Conservation (phyloP, 2,797 vertebrate genomes). For the Hyperoplus lanceolatus region DNA sequence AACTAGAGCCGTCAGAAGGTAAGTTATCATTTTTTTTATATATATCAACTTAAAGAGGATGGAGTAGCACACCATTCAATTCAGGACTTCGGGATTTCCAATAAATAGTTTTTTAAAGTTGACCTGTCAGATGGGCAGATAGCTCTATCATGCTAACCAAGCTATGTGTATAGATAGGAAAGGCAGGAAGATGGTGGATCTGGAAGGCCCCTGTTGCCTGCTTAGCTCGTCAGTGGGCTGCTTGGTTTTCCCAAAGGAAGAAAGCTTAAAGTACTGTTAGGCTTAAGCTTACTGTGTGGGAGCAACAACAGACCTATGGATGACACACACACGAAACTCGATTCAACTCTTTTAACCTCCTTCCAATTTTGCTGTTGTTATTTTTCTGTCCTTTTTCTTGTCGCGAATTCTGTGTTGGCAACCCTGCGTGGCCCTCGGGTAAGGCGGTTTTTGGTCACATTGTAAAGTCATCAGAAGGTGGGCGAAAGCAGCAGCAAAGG, state of each 20-base stretch:
- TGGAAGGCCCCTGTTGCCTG: slow-evolving; percentile 70
- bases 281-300: slow-evolving; percentile 53
- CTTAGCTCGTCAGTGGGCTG: slow-evolving; percentile 80
- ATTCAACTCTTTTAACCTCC: background rate
- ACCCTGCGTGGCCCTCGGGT: slow-evolving; percentile 12
- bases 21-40: background rate
- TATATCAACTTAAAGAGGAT: background rate
- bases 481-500: slow-evolving; percentile 64
- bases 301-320: slow-evolving; percentile 24
- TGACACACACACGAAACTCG: background rate
- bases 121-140: background rate
- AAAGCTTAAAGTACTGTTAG: slow-evolving; percentile 61
- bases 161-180: background rate
- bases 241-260: slow-evolving; percentile 79
- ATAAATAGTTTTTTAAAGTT: background rate
- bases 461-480: slow-evolving; percentile 84
- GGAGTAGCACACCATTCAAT: background rate
- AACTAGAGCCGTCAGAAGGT: background rate
- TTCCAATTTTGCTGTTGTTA: slow-evolving; percentile 16
- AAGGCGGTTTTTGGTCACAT: slow-evolving; percentile 69
- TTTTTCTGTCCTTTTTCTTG: slow-evolving; percentile 1
- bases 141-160: background rate
- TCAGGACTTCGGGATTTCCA: background rate
- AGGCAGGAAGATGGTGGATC: slow-evolving; percentile 11
- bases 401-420: slow-evolving; percentile 29